Conservation (phyloP, 2,888 invertebrate species). For the Latrodectus elegans region DNA sequence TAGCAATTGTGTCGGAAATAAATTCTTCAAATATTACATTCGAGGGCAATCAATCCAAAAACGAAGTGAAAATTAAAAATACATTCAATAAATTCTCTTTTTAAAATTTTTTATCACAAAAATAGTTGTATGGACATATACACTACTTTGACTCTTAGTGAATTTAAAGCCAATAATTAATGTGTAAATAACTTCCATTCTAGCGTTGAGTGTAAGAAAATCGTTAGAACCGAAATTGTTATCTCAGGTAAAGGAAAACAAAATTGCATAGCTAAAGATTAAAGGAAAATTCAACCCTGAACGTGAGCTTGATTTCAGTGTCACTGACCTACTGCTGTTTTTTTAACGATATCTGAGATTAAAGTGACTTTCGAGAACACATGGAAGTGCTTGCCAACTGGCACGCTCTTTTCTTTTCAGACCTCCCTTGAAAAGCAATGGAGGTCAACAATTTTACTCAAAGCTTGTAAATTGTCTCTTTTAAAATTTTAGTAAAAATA, state of each 20-base stretch:
- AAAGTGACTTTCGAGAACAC: conserved; percentile 23
- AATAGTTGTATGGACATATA: too few species aligned
- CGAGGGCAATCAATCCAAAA: too few species aligned
- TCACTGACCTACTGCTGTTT: conserved; percentile 60
- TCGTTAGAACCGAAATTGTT: background rate
- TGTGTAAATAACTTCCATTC: too few species aligned
- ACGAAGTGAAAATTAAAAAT: too few species aligned
- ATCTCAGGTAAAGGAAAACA: background rate
- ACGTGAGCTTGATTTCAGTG: conserved; percentile 47
- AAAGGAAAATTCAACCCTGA: conserved; percentile 40
- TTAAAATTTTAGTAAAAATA: background rate
- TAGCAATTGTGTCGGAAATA: too few species aligned
- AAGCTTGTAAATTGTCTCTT: background rate
- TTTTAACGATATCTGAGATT: conserved; percentile 12
- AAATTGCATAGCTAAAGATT: background rate
- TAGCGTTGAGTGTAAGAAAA: background rate
- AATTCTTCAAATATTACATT: too few species aligned
- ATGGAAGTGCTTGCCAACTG: conserved; percentile 21
- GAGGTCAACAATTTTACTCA: background rate
- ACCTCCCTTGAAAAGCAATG: background rate
- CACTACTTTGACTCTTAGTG: too few species aligned
- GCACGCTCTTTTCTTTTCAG: background rate
- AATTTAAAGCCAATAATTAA: too few species aligned
- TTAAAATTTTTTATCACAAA: too few species aligned
- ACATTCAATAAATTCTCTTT: too few species aligned